Percentiles rank a stretch among this genome's conserved stretches.
Evolutionary conservation across 2,888 invertebrate species (phyloP).

Genomic region (Philhelius pedissequus): DNA sequence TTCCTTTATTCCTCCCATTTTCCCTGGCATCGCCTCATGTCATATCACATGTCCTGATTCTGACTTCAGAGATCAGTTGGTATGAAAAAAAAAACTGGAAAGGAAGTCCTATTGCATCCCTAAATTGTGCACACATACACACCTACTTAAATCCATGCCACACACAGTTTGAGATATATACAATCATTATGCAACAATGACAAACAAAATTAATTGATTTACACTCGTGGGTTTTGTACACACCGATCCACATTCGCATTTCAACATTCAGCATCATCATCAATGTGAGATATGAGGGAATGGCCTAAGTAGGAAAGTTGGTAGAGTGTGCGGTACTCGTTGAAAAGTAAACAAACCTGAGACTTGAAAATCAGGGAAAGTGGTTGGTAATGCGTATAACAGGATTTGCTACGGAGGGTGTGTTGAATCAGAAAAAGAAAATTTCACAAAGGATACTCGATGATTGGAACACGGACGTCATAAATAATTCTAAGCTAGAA

Average conservation of each 20-base stretch:
- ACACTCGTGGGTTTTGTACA: slow-evolving; percentile 32
- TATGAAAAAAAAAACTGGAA: slow-evolving; percentile 2
- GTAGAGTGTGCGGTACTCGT: background rate
- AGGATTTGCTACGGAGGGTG: slow-evolving; percentile 38
- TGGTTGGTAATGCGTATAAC: slow-evolving; percentile 58
- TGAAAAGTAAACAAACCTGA: slow-evolving; percentile 40
- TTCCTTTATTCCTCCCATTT: slow-evolving; percentile 11
- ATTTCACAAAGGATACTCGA: slow-evolving; percentile 28
- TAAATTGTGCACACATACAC: background rate
- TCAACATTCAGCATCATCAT: slow-evolving; percentile 37
- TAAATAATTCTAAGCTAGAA: slow-evolving; percentile 7
- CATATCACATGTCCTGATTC: slow-evolving; percentile 19
- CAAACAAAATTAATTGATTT: slow-evolving; percentile 64
- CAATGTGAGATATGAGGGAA: background rate
- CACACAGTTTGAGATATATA: slow-evolving; percentile 11
- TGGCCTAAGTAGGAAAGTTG: background rate
- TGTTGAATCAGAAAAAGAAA: slow-evolving; percentile 26
- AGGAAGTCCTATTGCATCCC: slow-evolving; percentile 41
- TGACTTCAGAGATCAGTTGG: slow-evolving; percentile 45
- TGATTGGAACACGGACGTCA: slow-evolving; percentile 37
- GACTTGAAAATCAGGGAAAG: slow-evolving; percentile 38
- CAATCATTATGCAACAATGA: slow-evolving; percentile 36
- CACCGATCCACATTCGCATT: slow-evolving; percentile 9
- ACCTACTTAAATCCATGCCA: background rate
- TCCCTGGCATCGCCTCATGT: background rate